Evolutionary conservation across 37 sponge, comb jelly and placozoan genomes (phyloP), one percentile per base, ranked within the genome.

Genomic region (Ianthella basta): DNA sequence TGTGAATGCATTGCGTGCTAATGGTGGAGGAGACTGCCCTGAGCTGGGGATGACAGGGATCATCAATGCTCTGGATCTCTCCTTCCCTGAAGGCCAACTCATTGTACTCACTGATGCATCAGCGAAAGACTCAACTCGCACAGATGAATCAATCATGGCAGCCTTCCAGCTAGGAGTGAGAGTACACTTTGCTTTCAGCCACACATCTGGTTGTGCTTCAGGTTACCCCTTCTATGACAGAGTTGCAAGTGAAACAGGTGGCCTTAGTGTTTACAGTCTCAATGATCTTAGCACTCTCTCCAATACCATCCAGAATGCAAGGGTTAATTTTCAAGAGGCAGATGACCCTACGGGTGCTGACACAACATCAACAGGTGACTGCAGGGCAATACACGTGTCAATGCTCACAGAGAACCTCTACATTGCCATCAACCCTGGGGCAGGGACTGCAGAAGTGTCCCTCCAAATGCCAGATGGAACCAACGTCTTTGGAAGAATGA

Each of bases 81-180:
- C 82, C 39, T 34, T 20, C 19, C 65, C 25, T n/a, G 82, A 30
- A 14, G 61, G 65, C 29, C 36, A 64, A 8, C 29, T 82, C 67
- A 82, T 82, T 82, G 44, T 82, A 23, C 82, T 82, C 63, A 82
- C 82, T 23, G 82, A 82, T 82, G 82, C 82, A 33, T 82, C 82
- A 34, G 65, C 82, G 1, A 25, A 59, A 35, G 82, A 82, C 8
- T 34, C 32, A 25, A 3, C 14, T 41, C 36, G 29, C n/a, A 82
- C 64, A 37, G 14, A 63, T 63, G 41, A 60, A 38, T 66, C 61
- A 18, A 82, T 82, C 33, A 0, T 2, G 36, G 39, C 33, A 39
- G 82, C 82, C 39, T 40, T 16, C 34, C 15, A 60, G 35, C 38
- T 63, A n/a, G 39, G 35, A 36, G 65, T 23, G 38, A 41, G 20